A percentile compares a stretch with the other conserved stretches of the same genome.
Conservation (phyloP, 2,888 invertebrate species). For the Mylabris sibirica region DNA sequence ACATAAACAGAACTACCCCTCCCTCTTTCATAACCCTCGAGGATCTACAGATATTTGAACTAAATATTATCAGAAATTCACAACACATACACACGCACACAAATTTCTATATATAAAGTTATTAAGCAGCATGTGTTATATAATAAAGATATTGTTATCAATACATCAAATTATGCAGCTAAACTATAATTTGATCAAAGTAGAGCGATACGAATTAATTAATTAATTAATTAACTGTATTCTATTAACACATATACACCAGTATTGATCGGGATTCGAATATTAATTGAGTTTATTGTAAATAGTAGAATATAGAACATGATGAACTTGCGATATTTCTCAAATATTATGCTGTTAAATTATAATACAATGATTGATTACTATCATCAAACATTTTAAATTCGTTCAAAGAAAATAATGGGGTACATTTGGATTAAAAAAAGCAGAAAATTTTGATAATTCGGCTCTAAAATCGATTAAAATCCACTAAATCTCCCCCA, state of each 20-base stretch:
- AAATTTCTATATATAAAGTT: no score
- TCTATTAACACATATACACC: background rate
- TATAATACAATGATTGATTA: no score
- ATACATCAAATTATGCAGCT: background rate
- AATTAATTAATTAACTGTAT: background rate
- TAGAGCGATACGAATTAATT: background rate
- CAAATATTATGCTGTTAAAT: no score
- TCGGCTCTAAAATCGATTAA: no score
- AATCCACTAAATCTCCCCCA: no score
- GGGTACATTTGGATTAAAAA: no score
- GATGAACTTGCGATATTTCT: no score
- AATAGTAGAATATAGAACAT: no score
- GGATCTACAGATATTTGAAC: background rate
- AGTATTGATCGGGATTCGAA: background rate
- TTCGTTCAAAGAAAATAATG: no score
- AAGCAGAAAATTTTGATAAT: no score
- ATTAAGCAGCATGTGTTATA: background rate
- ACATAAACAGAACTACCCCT: slow-evolving; percentile 21
- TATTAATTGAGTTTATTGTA: background rate
- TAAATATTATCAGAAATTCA: background rate
- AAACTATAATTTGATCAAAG: background rate
- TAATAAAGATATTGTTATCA: slow-evolving; percentile 7
- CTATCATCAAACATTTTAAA: no score
- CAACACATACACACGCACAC: background rate
- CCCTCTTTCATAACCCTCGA: background rate